Conservation (phyloP, 2,888 invertebrate genomes). For the Iselma pallidipennis region DNA sequence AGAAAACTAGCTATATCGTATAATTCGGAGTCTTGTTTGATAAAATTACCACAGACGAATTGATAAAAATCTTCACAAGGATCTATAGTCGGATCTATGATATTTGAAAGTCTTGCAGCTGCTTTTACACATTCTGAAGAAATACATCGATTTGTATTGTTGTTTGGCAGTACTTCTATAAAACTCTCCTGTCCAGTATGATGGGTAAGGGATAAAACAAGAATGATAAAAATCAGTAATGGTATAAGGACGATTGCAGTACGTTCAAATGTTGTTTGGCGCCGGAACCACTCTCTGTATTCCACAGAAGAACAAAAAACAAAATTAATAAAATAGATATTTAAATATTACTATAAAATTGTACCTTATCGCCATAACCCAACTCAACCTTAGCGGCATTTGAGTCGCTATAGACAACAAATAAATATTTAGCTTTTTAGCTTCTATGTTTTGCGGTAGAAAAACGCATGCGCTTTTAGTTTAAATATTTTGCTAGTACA, state of each 20-base stretch:
- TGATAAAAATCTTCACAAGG: conserved; percentile 13
- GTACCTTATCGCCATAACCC: neutral
- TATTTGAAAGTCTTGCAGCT: neutral
- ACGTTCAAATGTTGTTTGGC: neutral
- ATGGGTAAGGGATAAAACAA: neutral
- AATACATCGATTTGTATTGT: neutral
- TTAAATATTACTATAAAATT: neutral
- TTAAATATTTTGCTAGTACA: too few species aligned
- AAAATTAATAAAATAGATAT: neutral
- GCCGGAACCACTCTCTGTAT: neutral
- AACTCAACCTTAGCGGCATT: neutral
- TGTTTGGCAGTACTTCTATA: too few species aligned
- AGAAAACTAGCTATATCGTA: neutral
- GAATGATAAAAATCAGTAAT: neutral
- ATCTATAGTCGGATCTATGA: neutral
- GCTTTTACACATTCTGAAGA: conserved; percentile 3
- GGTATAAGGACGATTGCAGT: neutral
- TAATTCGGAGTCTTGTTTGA: neutral
- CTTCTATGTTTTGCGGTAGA: neutral
- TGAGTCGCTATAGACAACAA: too few species aligned
- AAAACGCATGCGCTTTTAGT: neutral
- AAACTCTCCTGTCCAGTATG: too few species aligned
- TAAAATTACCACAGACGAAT: too few species aligned
- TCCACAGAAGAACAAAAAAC: neutral
- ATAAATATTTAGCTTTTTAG: neutral